A percentile compares a stretch with the other conserved stretches of the same genome.
These are phyloP conservation scores for Hydractinia echinata DNA, from an alignment of 30 jellyfish, hydroid and myxozoan genomes.

Conservation along the genomic window DNA sequence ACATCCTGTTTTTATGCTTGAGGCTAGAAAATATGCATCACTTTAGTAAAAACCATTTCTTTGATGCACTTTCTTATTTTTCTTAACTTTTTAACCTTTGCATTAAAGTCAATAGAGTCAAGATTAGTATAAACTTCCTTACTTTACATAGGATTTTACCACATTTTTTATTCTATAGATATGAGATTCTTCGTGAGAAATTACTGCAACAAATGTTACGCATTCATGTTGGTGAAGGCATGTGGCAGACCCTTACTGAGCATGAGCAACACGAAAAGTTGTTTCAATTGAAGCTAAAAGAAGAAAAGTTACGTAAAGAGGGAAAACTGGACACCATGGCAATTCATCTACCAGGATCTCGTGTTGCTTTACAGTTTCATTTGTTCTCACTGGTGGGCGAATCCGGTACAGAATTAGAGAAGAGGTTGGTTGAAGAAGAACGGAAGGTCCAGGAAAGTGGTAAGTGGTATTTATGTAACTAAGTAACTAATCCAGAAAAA, in stretches of 20 bases:
- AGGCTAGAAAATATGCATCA: no score
- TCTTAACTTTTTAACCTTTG: no score
- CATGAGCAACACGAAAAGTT: constrained; percentile 79
- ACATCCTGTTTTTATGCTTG: no score
- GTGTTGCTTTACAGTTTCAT: constrained; percentile 24
- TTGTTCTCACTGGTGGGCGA: constrained; percentile 69
- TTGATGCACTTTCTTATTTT: no score
- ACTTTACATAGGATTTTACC: background rate
- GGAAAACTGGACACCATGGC: constrained; percentile 59
- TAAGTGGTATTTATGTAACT: background rate
- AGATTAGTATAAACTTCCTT: background rate
- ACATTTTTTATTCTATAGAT: constrained; percentile 27
- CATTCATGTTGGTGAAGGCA: constrained; percentile 79
- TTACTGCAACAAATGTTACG: constrained; percentile 72
- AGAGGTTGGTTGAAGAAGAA: constrained; percentile 41
- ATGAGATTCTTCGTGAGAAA: constrained; percentile 64
- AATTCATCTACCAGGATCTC: constrained; percentile 64
- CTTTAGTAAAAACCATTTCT: no score
- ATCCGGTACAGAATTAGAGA: constrained; percentile 56
- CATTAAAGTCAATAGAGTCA: no score
- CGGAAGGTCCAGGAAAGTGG: constrained; percentile 75
- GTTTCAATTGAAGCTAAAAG: constrained; percentile 61
- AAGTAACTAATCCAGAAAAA: no score
- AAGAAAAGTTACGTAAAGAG: constrained; percentile 67
- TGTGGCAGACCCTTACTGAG: constrained; percentile 85